Conservation (phyloP, 2,113 vertebrate genomes). For the Zosterops lateralis region DNA sequence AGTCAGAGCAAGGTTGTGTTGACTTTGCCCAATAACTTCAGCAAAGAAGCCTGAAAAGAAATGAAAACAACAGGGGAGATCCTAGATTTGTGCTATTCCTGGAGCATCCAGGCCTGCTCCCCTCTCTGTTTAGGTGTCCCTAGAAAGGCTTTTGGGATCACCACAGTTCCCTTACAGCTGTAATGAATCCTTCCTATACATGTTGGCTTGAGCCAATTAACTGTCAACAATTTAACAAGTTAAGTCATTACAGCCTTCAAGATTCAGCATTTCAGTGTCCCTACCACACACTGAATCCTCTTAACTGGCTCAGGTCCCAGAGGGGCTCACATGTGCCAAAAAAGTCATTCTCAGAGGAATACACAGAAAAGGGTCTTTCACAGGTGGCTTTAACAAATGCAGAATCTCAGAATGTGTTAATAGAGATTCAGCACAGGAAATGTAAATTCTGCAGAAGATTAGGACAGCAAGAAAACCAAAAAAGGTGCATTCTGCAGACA, state of each 20-base stretch:
- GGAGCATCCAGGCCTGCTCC: neutral
- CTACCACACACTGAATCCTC: neutral
- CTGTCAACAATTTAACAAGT: constrained; percentile 3
- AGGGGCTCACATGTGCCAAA: neutral
- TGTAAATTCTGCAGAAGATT: neutral
- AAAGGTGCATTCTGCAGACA: neutral
- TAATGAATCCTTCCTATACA: neutral
- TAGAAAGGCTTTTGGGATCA: neutral
- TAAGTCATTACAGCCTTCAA: neutral
- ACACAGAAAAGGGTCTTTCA: neutral
- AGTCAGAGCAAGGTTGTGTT: neutral
- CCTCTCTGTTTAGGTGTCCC: neutral
- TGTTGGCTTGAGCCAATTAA: constrained; percentile 4
- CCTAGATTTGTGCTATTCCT: neutral
- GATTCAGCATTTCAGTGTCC: neutral
- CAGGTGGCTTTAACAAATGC: neutral
- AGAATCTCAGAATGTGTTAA: neutral
- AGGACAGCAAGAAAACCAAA: neutral
- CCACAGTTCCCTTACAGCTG: neutral
- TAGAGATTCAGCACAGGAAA: neutral
- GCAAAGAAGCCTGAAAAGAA: neutral
- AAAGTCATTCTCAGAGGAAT: neutral
- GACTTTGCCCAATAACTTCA: neutral
- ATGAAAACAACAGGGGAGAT: neutral
- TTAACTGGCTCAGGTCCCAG: constrained; percentile 8